phyloP scores from a whole-genome alignment of 2,888 invertebrate genomes.

The Nymphalis polychloros region DNA sequence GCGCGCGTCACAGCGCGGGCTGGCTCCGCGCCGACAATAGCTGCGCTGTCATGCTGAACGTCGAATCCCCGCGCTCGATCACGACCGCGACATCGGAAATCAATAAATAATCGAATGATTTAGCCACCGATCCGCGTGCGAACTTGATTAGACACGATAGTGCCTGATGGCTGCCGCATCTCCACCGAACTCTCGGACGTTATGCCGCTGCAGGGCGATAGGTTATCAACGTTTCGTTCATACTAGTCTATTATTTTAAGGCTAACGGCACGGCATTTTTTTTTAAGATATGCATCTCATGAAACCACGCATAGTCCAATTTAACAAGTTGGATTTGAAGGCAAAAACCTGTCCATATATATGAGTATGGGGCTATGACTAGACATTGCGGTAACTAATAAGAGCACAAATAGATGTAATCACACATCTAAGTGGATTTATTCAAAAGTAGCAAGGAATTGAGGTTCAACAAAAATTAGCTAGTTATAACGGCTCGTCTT shows the following conservation, averaged over 20 bases:
- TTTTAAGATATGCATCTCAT: conserved; percentile 70
- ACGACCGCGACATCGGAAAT: conserved; percentile 82
- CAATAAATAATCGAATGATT: conserved; percentile 82
- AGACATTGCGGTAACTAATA: conserved; percentile 47
- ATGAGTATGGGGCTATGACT: conserved; percentile 8
- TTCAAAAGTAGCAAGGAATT: conserved; percentile 24
- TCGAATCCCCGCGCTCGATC: conserved; percentile 72
- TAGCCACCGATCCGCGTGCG: conserved; percentile 81
- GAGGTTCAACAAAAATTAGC: conserved; percentile 16
- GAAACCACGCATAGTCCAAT: conserved; percentile 62
- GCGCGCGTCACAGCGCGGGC: conserved; percentile 61
- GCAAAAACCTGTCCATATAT: conserved; percentile 58
- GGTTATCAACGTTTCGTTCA: conserved; percentile 70
- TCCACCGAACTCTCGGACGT: conserved; percentile 55
- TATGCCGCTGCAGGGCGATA: conserved; percentile 59
- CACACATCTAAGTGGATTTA: conserved; percentile 24
- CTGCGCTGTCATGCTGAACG: conserved; percentile 73
- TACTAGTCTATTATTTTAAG: conserved; percentile 67
- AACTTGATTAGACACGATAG: conserved; percentile 81
- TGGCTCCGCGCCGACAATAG: conserved; percentile 70
- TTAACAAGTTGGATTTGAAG: conserved; percentile 62
- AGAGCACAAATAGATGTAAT: conserved; percentile 24
- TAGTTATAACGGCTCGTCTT: conserved; percentile 8
- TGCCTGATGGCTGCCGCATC: conserved; percentile 70
- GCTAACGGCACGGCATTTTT: conserved; percentile 73